These are phyloP conservation scores for Phania funesta DNA, from an alignment of 2,888 invertebrate species.

Conservation along the genomic window DNA sequence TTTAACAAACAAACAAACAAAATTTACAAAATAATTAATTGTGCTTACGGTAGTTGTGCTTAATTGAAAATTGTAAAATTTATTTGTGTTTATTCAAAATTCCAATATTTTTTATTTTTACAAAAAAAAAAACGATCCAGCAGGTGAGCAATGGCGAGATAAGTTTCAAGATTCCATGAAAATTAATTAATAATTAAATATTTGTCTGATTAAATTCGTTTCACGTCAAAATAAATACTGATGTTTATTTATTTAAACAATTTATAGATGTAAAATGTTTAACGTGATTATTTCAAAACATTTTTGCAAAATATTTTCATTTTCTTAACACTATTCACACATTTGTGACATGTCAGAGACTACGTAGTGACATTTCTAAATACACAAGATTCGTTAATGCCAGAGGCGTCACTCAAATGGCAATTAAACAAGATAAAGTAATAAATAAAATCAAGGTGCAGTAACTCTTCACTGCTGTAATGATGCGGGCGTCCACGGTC, in stretches of 20 bases:
- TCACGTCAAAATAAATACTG: no score
- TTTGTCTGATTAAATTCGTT: background rate
- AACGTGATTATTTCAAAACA: background rate
- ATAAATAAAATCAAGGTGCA: no score
- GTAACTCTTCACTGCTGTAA: no score
- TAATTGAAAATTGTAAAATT: background rate
- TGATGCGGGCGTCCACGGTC: no score
- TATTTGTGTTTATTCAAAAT: background rate
- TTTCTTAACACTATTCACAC: slow-evolving; percentile 47
- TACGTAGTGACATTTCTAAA: slow-evolving; percentile 33
- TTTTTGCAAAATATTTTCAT: slow-evolving; percentile 35
- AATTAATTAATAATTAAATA: no score
- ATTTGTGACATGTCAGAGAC: slow-evolving; percentile 16
- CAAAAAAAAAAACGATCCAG: background rate
- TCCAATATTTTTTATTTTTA: background rate
- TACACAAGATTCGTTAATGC: slow-evolving; percentile 24
- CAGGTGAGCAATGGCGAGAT: background rate
- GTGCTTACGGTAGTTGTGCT: background rate
- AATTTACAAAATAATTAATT: background rate
- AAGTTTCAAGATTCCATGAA: background rate
- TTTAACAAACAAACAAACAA: background rate
- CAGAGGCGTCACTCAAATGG: no score
- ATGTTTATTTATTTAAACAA: background rate
- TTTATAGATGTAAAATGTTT: background rate
- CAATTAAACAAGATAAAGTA: no score